Percentiles rank a stretch among this genome's conserved stretches.
Conservation (phyloP, 1,140 invertebrate species). For the Teleogryllus occipitalis region DNA sequence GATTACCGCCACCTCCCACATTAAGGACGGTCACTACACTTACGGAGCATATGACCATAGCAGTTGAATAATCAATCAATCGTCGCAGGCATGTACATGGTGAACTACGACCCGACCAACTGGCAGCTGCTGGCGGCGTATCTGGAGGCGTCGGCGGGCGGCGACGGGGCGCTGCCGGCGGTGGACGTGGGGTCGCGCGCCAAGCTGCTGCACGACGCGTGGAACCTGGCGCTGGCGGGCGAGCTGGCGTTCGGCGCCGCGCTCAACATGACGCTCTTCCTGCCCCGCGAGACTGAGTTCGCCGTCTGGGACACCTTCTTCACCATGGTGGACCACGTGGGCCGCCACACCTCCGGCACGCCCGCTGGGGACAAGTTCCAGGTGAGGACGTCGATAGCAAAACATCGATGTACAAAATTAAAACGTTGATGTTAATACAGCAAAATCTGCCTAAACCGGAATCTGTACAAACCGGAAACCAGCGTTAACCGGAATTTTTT, state of each 20-base stretch:
- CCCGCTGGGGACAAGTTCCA: conserved; percentile 57
- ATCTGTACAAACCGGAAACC: too few species aligned
- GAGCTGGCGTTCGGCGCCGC: conserved; percentile 59
- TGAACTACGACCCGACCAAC: conserved; percentile 71
- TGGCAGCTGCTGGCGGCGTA: conserved; percentile 63
- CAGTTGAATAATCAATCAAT: too few species aligned
- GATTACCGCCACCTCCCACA: too few species aligned
- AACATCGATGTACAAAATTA: too few species aligned
- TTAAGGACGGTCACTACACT: too few species aligned
- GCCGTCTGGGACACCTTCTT: conserved; percentile 70
- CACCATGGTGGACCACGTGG: conserved; percentile 68
- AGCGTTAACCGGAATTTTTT: too few species aligned
- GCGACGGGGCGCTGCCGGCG: not conserved
- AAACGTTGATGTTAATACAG: too few species aligned
- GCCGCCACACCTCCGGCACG: conserved; percentile 56
- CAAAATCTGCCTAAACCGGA: too few species aligned
- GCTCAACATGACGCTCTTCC: conserved; percentile 64
- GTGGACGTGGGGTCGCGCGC: conserved; percentile 37
- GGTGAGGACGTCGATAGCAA: conserved; percentile 33
- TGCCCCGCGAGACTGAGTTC: conserved; percentile 58
- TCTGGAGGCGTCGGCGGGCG: conserved; percentile 39
- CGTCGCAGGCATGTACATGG: conserved; percentile 60
- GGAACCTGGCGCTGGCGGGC: conserved; percentile 70
- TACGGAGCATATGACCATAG: too few species aligned
- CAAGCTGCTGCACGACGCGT: conserved; percentile 66